Base-by-base conservation (phyloP, 2,797 vertebrate species). In the Neopelma chrysocephalum region DNA sequence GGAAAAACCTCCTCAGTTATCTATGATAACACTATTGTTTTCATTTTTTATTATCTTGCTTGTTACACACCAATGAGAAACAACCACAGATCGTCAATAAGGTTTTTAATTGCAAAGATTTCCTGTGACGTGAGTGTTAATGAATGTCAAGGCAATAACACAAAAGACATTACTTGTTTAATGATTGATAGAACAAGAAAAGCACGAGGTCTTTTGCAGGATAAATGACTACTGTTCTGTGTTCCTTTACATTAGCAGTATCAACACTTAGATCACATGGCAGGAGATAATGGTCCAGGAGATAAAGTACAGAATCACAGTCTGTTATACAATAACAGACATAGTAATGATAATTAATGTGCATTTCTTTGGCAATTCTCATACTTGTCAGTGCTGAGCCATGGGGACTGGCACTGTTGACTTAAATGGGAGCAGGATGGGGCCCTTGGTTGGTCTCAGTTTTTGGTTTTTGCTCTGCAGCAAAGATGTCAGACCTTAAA, bases 111-210 rank as follows among this genome's bases (percentile, higher is more conserved):
- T 97, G 97, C 96, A 96, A 97, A 98, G 97, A 98, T 98, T 98
- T 98, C 97, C 97, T 98, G 96, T 98, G 98, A 97, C 96, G 82
- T 97, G 97, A 98, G 96, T 98, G 98, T 98, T 98, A 98, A 98
- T 98, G 97, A 98, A 98, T 98, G 98, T 98, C 97, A 98, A 98
- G 97, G 98, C 97, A 98, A 98, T 98, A 98, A 97, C 97, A 97
- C 97, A 98, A 97, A 98, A 98, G 97, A 98, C 97, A 98, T 97
- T 97, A 97, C 96, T 97, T 96, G 97, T 97, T 98, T 98, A 98
- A 98, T 98, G 98, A 98, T 98, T 98, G 97, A 98, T 97, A 97
- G 97, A 97, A 97, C 95, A 96, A 97, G 97, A 97, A 98, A 98
- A 97, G 96, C 96, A 97, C 77, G 97, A 98, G 98, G 97, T 97